Conservation (phyloP, 2,888 invertebrate species). For the Yponomeuta evonymella region DNA sequence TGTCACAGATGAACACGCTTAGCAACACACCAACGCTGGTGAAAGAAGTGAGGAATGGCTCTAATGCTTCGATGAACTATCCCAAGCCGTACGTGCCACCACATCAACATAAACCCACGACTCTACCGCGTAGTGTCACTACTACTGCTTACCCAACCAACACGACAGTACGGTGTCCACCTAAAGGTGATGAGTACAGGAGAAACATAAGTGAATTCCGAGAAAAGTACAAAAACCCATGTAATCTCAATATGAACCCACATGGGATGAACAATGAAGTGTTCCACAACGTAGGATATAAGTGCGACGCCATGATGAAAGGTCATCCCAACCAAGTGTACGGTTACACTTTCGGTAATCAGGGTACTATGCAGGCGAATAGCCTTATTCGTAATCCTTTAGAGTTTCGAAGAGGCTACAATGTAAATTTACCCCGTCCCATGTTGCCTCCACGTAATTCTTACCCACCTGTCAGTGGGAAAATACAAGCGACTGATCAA, state of each 20-base stretch:
- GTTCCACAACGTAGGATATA: conserved; percentile 65
- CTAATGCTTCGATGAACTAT: conserved; percentile 65
- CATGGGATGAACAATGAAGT: conserved; percentile 62
- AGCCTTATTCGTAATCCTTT: conserved; percentile 73
- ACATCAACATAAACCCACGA: conserved; percentile 68
- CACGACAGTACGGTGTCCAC: conserved; percentile 57
- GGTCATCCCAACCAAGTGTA: conserved; percentile 67
- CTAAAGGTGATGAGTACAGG: conserved; percentile 73
- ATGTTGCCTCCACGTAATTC: conserved; percentile 79
- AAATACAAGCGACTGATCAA: conserved; percentile 72
- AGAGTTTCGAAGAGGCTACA: conserved; percentile 75
- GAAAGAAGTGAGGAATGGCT: conserved; percentile 54
- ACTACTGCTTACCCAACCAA: conserved; percentile 64
- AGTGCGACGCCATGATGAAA: conserved; percentile 58
- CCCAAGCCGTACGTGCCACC: conserved; percentile 58
- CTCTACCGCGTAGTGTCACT: conserved; percentile 67
- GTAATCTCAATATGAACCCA: conserved; percentile 51
- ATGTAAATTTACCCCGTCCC: conserved; percentile 75
- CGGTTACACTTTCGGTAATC: conserved; percentile 73
- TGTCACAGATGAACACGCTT: conserved; percentile 59
- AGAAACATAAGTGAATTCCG: conserved; percentile 79
- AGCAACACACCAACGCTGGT: conserved; percentile 46
- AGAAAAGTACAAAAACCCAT: conserved; percentile 78
- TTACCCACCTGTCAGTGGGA: conserved; percentile 77
- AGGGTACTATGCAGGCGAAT: conserved; percentile 70